Conservation (phyloP, 2,113 vertebrate genomes). For the Kobus ellipsiprymnus region DNA sequence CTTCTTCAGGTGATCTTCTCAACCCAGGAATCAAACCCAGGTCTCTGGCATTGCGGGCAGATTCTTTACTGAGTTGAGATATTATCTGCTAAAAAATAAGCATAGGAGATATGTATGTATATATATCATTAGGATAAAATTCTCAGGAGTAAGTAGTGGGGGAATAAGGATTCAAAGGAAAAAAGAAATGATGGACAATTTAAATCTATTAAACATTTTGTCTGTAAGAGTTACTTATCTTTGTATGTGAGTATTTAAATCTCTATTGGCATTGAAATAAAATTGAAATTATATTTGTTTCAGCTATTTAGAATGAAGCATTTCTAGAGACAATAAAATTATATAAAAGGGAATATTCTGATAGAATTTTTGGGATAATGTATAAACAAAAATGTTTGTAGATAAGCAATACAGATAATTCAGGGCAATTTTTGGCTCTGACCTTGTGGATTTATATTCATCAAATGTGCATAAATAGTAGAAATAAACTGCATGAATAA, state of each 20-base stretch:
- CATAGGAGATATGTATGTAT: not conserved
- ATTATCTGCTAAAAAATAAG: not conserved
- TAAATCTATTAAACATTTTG: not conserved
- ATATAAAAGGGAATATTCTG: not conserved
- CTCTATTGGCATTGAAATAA: not conserved
- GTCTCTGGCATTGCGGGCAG: not conserved
- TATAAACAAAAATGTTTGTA: not conserved
- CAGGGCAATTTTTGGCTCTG: not conserved
- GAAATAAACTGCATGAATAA: not conserved
- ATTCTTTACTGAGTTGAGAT: not conserved
- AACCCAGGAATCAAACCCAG: not conserved
- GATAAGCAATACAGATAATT: not conserved
- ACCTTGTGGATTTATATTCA: not conserved
- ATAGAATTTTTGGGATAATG: not conserved
- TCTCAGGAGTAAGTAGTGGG: not conserved
- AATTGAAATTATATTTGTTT: not conserved
- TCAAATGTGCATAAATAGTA: not conserved
- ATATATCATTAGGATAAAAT: not conserved
- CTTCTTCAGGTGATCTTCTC: not conserved
- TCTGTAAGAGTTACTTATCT: not conserved
- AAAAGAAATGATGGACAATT: not conserved
- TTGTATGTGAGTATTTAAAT: not conserved
- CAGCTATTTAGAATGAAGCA: not conserved
- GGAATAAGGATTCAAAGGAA: not conserved
- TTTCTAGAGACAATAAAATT: not conserved